Conservation (phyloP, 2,797 vertebrate species). For the Melopsittacus undulatus region DNA sequence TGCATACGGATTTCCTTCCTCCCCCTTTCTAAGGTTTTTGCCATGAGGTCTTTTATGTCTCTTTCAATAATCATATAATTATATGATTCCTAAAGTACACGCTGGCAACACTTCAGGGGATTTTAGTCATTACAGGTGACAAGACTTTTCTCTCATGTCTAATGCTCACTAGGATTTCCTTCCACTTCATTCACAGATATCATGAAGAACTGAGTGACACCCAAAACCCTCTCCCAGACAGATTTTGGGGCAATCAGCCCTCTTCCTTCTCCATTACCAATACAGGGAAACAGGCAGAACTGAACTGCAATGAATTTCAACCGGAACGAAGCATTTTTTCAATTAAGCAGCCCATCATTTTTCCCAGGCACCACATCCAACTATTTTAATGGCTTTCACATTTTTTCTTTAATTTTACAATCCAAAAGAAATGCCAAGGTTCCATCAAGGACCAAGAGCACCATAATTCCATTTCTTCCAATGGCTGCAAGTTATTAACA, state of each 20-base stretch:
- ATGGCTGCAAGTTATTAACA: constrained; percentile 67
- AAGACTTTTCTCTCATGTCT: constrained; percentile 56
- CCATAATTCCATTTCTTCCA: constrained; percentile 50
- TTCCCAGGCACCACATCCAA: constrained; percentile 31
- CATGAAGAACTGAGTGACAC: background rate
- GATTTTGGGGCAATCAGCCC: background rate
- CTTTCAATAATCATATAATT: constrained; percentile 74
- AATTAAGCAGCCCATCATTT: constrained; percentile 52
- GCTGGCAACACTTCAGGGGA: constrained; percentile 70
- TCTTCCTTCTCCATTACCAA: background rate
- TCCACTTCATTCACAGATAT: constrained; percentile 46
- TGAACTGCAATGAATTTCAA: constrained; percentile 18
- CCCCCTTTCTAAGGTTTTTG: constrained; percentile 51
- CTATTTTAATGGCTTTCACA: constrained; percentile 62
- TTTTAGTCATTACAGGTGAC: constrained; percentile 74
- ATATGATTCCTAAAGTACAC: constrained; percentile 67
- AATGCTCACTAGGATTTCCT: constrained; percentile 17
- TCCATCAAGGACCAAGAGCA: constrained; percentile 51
- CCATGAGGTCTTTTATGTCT: constrained; percentile 70
- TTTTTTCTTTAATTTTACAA: constrained; percentile 69
- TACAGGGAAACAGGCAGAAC: background rate
- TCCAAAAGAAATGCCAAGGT: constrained; percentile 66
- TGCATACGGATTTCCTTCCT: constrained; percentile 36
- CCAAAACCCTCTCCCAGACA: background rate
- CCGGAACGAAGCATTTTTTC: constrained; percentile 14